Percentiles rank a stretch among this genome's conserved stretches.
Evolutionary conservation across 2,888 invertebrate genomes (phyloP).

Genomic region (Linhomoeus sp.): DNA sequence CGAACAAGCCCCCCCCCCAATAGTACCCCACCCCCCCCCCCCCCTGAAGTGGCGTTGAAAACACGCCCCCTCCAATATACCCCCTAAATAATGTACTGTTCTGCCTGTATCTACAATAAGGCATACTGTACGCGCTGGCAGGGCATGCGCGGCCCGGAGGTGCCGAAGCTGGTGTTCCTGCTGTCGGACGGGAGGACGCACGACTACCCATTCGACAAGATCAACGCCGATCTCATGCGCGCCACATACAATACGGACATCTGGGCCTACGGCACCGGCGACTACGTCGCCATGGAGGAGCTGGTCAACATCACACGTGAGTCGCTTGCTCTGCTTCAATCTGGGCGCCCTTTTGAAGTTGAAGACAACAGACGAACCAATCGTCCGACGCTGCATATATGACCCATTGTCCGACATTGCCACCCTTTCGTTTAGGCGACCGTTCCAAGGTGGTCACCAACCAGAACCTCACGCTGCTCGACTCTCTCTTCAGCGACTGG

Average conservation of each 20-base stretch:
- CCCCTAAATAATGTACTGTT: no score
- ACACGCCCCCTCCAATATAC: background rate
- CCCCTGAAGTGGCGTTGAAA: background rate
- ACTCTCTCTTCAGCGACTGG: constrained; percentile 17
- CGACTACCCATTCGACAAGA: constrained; percentile 22
- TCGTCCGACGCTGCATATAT: no score
- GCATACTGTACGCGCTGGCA: no score
- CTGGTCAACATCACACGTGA: constrained; percentile 11
- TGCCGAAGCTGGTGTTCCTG: constrained; percentile 22
- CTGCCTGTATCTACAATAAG: no score
- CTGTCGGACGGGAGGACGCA: constrained; percentile 24
- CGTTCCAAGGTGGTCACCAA: constrained; percentile 20
- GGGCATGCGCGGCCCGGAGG: constrained; percentile 19
- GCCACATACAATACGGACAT: constrained; percentile 15
- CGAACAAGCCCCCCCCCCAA: background rate
- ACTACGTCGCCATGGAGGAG: constrained; percentile 23
- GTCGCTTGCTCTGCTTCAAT: background rate
- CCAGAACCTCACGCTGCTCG: constrained; percentile 18
- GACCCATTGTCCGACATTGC: no score
- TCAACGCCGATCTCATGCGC: constrained; percentile 15
- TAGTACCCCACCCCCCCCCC: no score
- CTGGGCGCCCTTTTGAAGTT: background rate
- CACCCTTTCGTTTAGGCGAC: constrained; percentile 5
- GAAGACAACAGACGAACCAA: background rate
- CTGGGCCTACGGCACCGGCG: constrained; percentile 25